Base-by-base conservation (phyloP, 92 coral and sea anemone genomes). In the Phenganax stokvisi region DNA sequence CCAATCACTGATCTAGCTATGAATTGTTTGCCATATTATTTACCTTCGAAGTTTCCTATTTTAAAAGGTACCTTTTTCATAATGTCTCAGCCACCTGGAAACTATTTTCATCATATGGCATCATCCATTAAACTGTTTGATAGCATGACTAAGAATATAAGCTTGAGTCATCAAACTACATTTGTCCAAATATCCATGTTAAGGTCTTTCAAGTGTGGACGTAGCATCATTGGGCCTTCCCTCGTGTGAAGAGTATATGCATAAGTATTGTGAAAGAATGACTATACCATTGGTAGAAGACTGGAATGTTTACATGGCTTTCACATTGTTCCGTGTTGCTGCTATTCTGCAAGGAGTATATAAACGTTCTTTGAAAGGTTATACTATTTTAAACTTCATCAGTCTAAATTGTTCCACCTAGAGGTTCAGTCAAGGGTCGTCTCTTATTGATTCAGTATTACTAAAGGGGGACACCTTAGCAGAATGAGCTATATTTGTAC, bases 241-340 rank as follows among this genome's bases (percentile, higher is more conserved):
- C 9, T 86, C 90, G 11, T 92, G 91, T 77, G 63, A 85, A 5
- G 84, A 89, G 20, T 93, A 91, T 86, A 89, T 93, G 92, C 81
- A 79, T 53, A 87, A 89, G 83, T 93, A 93, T 83, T 93, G 97
- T 59, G 73, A 78, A 60, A 88, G 89, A 57, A 92, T 90, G 51
- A 89, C 84, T 6, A 88, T 90, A 57, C 89, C 96, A 12, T 87
- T 89, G 1, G 85, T 93, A 56, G 79, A 83, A 54, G 86, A 89
- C 89, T 93, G 97, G 97, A 91, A 89, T 65, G 87, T 89, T 72
- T 93, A 93, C 86, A 93, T 93, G 97, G 97, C 97, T 7, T 93
- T 93, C 83, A 85, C 96, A 3, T 93, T 93, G 80, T 93, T 91
- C 71, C 89, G 97, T 56, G 97, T 93, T 12, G 96, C 97, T 11